Evolutionary conservation across 2,888 invertebrate genomes (phyloP).

Genomic region (Norana najaformis): DNA sequence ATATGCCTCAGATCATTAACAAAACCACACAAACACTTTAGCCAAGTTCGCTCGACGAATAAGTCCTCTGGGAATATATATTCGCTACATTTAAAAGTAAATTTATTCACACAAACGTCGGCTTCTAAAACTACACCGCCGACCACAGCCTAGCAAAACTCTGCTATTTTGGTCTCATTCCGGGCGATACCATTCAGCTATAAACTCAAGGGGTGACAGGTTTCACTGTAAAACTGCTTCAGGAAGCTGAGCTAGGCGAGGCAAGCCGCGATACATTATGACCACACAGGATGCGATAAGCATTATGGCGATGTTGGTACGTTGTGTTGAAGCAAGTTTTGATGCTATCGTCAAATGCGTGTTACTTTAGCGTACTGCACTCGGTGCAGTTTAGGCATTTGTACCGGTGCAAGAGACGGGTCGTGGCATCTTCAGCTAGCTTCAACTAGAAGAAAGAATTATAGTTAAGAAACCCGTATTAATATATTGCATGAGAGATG

Average conservation of each 20-base stretch:
- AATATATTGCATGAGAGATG: too few relatives aligned
- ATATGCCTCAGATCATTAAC: background rate
- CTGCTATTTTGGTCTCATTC: background rate
- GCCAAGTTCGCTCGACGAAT: background rate
- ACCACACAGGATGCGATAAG: too few relatives aligned
- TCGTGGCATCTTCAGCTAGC: too few relatives aligned
- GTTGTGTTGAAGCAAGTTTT: too few relatives aligned
- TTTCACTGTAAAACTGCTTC: background rate
- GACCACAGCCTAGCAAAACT: background rate
- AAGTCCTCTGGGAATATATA: background rate
- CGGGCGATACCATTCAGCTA: background rate
- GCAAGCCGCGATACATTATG: background rate
- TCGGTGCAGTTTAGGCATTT: too few relatives aligned
- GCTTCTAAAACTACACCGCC: background rate
- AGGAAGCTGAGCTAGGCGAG: background rate
- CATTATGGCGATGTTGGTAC: too few relatives aligned
- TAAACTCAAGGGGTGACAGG: background rate
- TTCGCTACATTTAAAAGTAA: background rate
- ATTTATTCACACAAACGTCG: conserved; percentile 7
- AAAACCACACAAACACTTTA: background rate
- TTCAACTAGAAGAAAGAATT: too few relatives aligned
- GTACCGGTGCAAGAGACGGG: too few relatives aligned
- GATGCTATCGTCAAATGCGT: too few relatives aligned
- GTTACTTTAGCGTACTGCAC: too few relatives aligned
- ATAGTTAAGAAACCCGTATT: too few relatives aligned